A percentile compares a stretch with the other conserved stretches of the same genome.
phyloP scores from a whole-genome alignment of 2,888 invertebrate genomes.

The Atethmia centrago region DNA sequence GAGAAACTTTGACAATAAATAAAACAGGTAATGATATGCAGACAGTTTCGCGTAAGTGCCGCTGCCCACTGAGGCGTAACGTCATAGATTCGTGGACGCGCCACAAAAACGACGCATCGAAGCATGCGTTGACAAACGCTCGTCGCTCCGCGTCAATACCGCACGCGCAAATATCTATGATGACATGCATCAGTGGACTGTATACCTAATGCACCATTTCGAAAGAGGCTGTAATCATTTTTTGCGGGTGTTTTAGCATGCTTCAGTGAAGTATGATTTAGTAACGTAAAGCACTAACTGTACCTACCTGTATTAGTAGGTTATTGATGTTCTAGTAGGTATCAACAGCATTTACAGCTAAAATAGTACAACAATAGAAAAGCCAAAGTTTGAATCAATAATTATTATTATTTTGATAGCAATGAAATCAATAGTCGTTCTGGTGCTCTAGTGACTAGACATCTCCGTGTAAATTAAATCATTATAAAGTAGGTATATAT shows the following conservation, averaged over 20 bases:
- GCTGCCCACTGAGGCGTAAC: slow-evolving; percentile 57
- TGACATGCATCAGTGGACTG: slow-evolving; percentile 51
- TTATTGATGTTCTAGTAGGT: too few relatives aligned
- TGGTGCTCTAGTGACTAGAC: neutral
- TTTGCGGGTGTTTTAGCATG: slow-evolving; percentile 11
- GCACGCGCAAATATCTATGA: slow-evolving; percentile 52
- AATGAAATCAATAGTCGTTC: slow-evolving; percentile 25
- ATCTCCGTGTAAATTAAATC: slow-evolving; percentile 36
- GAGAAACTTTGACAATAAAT: slow-evolving; percentile 64
- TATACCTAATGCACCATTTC: slow-evolving; percentile 46
- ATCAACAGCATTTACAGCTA: neutral
- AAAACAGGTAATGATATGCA: slow-evolving; percentile 61
- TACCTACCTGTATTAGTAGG: too few relatives aligned
- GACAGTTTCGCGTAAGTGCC: slow-evolving; percentile 64
- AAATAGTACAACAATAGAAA: neutral
- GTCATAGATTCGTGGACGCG: slow-evolving; percentile 57
- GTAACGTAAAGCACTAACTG: neutral
- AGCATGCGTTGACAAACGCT: slow-evolving; percentile 62
- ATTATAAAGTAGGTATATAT: slow-evolving; percentile 25
- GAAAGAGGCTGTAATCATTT: slow-evolving; percentile 51
- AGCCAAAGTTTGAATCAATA: slow-evolving; percentile 12
- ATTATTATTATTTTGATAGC: slow-evolving; percentile 38
- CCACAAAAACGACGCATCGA: slow-evolving; percentile 60
- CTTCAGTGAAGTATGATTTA: slow-evolving; percentile 15
- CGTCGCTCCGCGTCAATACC: slow-evolving; percentile 58